Conservation (phyloP, 2,888 invertebrate genomes). For the Orchesella flavescens region DNA sequence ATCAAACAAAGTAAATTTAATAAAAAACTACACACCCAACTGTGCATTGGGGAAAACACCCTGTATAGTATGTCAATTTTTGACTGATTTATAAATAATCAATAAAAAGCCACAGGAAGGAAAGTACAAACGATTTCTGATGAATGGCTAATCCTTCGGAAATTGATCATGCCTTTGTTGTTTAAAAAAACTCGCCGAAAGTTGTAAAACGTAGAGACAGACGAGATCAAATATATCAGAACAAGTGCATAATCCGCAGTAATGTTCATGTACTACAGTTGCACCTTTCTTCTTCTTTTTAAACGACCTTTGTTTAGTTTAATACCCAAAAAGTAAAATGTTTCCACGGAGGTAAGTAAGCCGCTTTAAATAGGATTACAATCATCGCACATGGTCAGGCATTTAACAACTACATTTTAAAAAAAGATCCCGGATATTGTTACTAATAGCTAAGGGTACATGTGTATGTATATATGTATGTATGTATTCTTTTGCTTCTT, state of each 20-base stretch:
- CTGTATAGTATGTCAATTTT: neutral
- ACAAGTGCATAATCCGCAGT: too few relatives aligned
- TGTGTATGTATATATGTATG: neutral
- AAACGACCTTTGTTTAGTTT: too few relatives aligned
- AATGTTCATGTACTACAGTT: too few relatives aligned
- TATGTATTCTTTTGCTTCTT: neutral
- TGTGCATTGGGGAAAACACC: too few relatives aligned
- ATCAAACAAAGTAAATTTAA: too few relatives aligned
- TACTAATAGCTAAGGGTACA: neutral
- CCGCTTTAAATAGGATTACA: conserved; percentile 63
- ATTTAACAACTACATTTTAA: conserved; percentile 43
- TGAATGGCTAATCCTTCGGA: conserved; percentile 21
- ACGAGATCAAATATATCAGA: too few relatives aligned
- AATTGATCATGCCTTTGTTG: neutral
- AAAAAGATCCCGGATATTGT: neutral
- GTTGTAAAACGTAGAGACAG: too few relatives aligned
- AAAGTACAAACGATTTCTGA: conserved; percentile 16
- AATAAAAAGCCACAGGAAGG: neutral
- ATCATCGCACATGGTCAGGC: conserved; percentile 56
- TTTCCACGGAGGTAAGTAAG: conserved; percentile 42
- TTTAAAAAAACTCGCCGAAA: too few relatives aligned
- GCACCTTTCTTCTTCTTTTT: too few relatives aligned
- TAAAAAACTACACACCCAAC: too few relatives aligned
- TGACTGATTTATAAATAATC: neutral
- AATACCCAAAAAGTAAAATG: conserved; percentile 13